phyloP scores from a whole-genome alignment of 2,113 vertebrate genomes.

The Mus pahari region DNA sequence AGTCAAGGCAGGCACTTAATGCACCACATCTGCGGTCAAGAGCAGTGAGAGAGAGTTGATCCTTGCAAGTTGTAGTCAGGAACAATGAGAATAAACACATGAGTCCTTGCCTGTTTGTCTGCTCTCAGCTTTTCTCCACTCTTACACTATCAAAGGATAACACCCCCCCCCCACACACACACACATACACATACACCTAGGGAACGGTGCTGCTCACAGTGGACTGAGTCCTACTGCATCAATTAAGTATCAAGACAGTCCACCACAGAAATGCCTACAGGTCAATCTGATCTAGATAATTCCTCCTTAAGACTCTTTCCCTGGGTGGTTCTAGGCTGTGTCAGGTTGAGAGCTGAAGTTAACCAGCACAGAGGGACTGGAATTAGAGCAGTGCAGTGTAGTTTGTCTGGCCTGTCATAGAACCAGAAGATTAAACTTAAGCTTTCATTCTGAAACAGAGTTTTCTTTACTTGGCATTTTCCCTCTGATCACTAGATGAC shows the following conservation, averaged over 20 bases:
- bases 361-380: neutral
- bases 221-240: neutral
- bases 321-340: neutral
- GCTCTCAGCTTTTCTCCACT: neutral
- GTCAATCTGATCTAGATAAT: neutral
- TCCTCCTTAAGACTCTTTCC: neutral
- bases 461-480: neutral
- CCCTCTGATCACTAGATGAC: neutral
- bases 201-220: neutral
- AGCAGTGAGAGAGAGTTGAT: neutral
- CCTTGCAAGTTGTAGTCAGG: neutral
- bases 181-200: neutral
- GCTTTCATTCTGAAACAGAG: constrained; percentile 36
- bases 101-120: neutral
- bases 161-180: too few species aligned
- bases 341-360: neutral
- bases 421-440: neutral
- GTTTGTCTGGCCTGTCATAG: neutral
- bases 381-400: neutral
- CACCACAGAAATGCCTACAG: neutral
- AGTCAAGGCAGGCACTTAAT: neutral
- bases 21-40: neutral
- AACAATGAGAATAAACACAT: neutral
- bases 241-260: neutral
- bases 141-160: neutral